These are phyloP conservation scores for Drosophila yakuba DNA, from an alignment of 1,140 invertebrate species.

Conservation along the genomic window DNA sequence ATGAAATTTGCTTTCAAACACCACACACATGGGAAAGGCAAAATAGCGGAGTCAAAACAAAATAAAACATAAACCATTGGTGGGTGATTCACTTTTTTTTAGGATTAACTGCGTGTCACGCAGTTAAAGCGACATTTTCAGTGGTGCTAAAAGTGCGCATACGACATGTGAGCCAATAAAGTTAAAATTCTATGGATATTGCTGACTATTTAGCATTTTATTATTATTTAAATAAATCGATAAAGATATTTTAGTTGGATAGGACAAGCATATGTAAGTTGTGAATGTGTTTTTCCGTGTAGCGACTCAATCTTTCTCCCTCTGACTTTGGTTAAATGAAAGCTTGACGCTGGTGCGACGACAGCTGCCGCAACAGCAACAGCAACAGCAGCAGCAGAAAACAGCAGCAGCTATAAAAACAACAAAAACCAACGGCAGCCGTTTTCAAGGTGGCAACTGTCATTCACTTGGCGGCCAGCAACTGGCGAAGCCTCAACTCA, in stretches of 20 bases:
- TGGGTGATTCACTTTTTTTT: conserved; percentile 21
- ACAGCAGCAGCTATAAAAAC: conserved; percentile 28
- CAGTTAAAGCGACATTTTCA: not conserved
- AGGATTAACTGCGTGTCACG: conserved; percentile 6
- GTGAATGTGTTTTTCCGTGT: not conserved
- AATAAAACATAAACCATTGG: conserved; percentile 20
- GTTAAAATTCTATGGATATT: no score
- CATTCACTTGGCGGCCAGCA: conserved; percentile 70
- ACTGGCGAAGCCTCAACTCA: conserved; percentile 38
- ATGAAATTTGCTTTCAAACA: conserved; percentile 81
- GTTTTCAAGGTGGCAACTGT: conserved; percentile 79
- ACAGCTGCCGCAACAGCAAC: conserved; percentile 61
- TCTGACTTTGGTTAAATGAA: conserved; percentile 64
- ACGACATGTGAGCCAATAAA: not conserved
- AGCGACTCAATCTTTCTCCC: not conserved
- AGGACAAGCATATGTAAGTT: not conserved
- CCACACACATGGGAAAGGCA: conserved; percentile 17
- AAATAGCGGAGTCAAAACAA: conserved; percentile 52
- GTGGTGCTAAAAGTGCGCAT: not conserved
- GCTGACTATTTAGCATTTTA: not conserved
- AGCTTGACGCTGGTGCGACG: conserved; percentile 64
- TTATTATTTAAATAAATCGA: not conserved
- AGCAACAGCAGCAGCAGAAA: conserved; percentile 11
- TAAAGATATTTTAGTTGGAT: not conserved
- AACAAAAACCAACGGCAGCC: conserved; percentile 32